Conservation (phyloP, 2,888 invertebrate genomes). For the Spialia ferax region DNA sequence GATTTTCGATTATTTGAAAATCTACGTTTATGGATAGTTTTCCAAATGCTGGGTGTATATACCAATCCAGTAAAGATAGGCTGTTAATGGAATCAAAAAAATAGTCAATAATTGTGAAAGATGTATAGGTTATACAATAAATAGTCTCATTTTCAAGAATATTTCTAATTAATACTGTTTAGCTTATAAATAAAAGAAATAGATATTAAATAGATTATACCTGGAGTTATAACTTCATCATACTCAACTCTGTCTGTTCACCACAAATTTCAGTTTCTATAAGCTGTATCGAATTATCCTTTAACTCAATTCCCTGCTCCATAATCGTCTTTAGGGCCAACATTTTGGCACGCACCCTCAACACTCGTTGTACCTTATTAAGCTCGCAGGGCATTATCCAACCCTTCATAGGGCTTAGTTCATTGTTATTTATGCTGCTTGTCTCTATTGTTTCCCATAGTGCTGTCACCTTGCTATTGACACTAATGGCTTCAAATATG, state of each 20-base stretch:
- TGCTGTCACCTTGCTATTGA: constrained; percentile 19
- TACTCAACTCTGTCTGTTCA: neutral
- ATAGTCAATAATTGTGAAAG: too few relatives aligned
- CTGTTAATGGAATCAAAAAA: too few relatives aligned
- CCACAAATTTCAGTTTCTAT: neutral
- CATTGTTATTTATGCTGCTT: constrained; percentile 44
- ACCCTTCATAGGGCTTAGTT: constrained; percentile 38
- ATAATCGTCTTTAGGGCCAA: constrained; percentile 34
- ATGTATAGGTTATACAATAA: too few relatives aligned
- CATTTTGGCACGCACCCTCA: constrained; percentile 35
- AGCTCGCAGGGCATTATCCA: constrained; percentile 31
- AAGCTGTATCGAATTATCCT: constrained; percentile 18
- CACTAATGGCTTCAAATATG: constrained; percentile 16
- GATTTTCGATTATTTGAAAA: too few relatives aligned
- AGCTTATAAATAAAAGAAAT: neutral
- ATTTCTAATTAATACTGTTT: too few relatives aligned
- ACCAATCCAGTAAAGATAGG: too few relatives aligned
- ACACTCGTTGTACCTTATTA: constrained; percentile 35
- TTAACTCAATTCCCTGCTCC: constrained; percentile 6
- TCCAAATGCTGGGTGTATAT: too few relatives aligned
- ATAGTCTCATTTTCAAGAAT: neutral
- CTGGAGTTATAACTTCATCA: neutral
- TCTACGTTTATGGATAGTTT: too few relatives aligned
- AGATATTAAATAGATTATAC: neutral
- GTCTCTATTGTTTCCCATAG: constrained; percentile 42